Conservation (phyloP, 1,140 invertebrate genomes). For the Ceratina calcarata region DNA sequence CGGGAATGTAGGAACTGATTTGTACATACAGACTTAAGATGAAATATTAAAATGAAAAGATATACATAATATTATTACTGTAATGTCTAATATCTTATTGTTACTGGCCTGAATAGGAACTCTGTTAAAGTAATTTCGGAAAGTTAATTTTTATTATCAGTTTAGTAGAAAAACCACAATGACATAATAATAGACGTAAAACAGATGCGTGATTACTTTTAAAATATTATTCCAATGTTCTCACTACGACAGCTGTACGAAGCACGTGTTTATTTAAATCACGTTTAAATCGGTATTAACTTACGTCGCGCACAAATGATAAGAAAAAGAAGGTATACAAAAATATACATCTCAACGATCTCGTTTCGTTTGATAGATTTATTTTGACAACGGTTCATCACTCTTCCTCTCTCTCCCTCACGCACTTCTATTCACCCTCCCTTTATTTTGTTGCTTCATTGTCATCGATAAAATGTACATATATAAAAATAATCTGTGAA, state of each 20-base stretch:
- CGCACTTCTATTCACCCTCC: background rate
- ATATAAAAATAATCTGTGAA: slow-evolving; percentile 76
- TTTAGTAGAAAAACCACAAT: slow-evolving; percentile 75
- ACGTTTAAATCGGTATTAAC: slow-evolving; percentile 20
- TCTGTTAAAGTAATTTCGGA: background rate
- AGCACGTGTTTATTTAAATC: slow-evolving; percentile 19
- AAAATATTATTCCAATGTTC: slow-evolving; percentile 48
- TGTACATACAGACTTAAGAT: slow-evolving; percentile 76
- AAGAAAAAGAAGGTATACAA: slow-evolving; percentile 67
- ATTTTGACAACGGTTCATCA: slow-evolving; percentile 51
- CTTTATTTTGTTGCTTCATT: slow-evolving; percentile 26
- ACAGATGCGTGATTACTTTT: slow-evolving; percentile 59
- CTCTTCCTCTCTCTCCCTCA: slow-evolving; percentile 25
- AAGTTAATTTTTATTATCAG: slow-evolving; percentile 63
- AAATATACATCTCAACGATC: slow-evolving; percentile 70
- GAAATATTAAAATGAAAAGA: slow-evolving; percentile 70
- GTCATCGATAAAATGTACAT: slow-evolving; percentile 70
- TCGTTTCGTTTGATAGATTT: slow-evolving; percentile 47
- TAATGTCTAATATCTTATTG: slow-evolving; percentile 11
- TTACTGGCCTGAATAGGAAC: background rate
- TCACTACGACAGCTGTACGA: slow-evolving; percentile 32
- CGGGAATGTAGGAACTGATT: slow-evolving; percentile 70
- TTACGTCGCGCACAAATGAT: slow-evolving; percentile 53
- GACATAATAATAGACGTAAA: slow-evolving; percentile 66
- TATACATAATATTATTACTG: slow-evolving; percentile 56